These are phyloP conservation scores for Meteorus colon DNA, from an alignment of 2,888 invertebrate species.

Conservation along the genomic window DNA sequence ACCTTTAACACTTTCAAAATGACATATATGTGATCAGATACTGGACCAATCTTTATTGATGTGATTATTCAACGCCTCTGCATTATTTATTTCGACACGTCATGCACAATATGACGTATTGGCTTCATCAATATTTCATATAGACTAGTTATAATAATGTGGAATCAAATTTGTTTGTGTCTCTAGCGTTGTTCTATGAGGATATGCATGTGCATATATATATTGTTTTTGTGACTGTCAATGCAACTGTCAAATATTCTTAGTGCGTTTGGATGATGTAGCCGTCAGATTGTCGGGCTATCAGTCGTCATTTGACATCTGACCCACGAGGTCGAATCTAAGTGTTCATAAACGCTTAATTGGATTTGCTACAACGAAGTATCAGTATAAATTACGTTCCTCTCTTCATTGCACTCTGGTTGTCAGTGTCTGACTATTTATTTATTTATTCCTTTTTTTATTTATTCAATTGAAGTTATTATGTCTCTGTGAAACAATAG, in stretches of 20 bases:
- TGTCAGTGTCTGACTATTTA: slow-evolving; percentile 8
- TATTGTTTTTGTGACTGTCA: neutral
- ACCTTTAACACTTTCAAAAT: neutral
- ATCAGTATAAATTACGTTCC: slow-evolving; percentile 26
- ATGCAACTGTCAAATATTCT: neutral
- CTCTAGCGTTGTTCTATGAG: no score
- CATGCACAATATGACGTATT: neutral
- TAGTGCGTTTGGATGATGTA: neutral
- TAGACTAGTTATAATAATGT: no score
- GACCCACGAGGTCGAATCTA: slow-evolving; percentile 62
- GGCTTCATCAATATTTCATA: no score
- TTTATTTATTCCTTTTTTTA: neutral
- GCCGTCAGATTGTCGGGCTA: slow-evolving; percentile 50
- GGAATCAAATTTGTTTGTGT: no score
- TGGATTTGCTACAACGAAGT: slow-evolving; percentile 46
- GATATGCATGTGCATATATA: neutral
- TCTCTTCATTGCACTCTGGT: slow-evolving; percentile 13
- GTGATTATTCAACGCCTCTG: slow-evolving; percentile 2
- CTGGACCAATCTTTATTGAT: neutral
- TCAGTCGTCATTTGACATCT: slow-evolving; percentile 68
- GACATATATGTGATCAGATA: neutral
- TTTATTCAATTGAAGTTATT: no score
- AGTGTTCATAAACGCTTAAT: slow-evolving; percentile 53
- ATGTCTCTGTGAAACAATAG: no score
- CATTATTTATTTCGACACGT: neutral